phyloP scores from a whole-genome alignment of 1,140 invertebrate genomes.

The Archivesica marissinica region DNA sequence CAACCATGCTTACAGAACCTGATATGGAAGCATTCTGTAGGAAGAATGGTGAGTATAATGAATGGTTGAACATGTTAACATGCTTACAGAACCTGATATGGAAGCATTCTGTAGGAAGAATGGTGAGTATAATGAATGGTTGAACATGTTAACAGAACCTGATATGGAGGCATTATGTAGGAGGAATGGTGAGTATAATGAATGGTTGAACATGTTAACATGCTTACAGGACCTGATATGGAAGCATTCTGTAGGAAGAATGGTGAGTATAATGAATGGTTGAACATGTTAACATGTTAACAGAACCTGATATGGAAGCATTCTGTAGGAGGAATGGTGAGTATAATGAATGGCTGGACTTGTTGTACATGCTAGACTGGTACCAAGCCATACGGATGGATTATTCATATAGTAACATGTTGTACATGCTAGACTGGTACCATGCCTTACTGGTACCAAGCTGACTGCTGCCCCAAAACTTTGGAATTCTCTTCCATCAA shows the following conservation, averaged over 20 bases:
- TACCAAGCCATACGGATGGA: conserved; percentile 64
- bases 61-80: too few species aligned
- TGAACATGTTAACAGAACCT: conserved; percentile 68
- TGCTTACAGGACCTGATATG: conserved; percentile 67
- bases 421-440: too few species aligned
- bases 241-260: conserved; percentile 66
- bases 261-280: too few species aligned
- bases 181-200: conserved; percentile 63
- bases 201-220: too few species aligned
- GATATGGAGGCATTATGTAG: conserved; percentile 69
- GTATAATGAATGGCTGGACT: too few species aligned
- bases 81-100: conserved; percentile 68
- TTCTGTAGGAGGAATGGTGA: conserved; percentile 68
- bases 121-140: too few species aligned
- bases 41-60: conserved; percentile 64
- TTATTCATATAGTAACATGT: conserved; percentile 66
- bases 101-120: conserved; percentile 66
- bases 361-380: too few species aligned
- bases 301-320: conserved; percentile 66
- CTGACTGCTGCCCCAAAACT: too few species aligned
- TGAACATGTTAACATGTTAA: too few species aligned
- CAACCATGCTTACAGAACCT: conserved; percentile 64
- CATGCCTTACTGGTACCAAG: too few species aligned
- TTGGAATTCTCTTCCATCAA: too few species aligned
- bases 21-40: conserved; percentile 69